Evolutionary conservation across 2,113 vertebrate genomes (phyloP), one percentile per base, ranked within the genome.

Genomic region (Pluvianellus socialis): DNA sequence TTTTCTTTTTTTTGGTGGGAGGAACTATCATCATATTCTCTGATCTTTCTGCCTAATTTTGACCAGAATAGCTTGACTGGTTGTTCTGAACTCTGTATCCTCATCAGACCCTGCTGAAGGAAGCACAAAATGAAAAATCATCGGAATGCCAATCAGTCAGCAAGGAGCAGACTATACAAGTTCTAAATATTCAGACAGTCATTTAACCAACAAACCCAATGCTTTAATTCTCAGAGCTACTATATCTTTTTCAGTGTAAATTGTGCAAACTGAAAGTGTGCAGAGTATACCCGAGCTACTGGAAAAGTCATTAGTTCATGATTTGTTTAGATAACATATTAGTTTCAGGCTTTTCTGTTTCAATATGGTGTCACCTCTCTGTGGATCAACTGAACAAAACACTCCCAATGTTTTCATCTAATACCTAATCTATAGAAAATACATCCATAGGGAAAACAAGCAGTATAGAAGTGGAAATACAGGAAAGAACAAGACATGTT

Each of bases 91-190:
- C 27, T 68, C 62, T 81, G 62, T 47, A 35, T 38, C 83, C 44
- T 38, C 40, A 63, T 59, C 44, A 90, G 59, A 8, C 45, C 42
- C 55, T 79, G 65, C 32, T 95, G 63, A 92, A 94, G 72, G 50
- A 85, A 93, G 63, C 76, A 95, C 49, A 65, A 84, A 91, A 86
- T 73, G n/a, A 92, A 88, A 92, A 95, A 47, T 20, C 68, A 28
- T 28, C 5, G 0, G 24, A 92, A 86, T 71, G 49, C 27, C 17
- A 67, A 85, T 79, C 66, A 65, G n/a, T 23, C 55, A 74, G 58
- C 44, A 81, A 88, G 15, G 7, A 92, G 27, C 30, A 93, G 75
- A 30, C 92, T 88, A 91, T 49, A 80, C 28, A 61, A 82, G 18
- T 62, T 71, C 70, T 67, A 83, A 79, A 35, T 62, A 61, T 14